phyloP scores from a whole-genome alignment of 2,113 vertebrate genomes.

The Neomonachus schauinslandi region DNA sequence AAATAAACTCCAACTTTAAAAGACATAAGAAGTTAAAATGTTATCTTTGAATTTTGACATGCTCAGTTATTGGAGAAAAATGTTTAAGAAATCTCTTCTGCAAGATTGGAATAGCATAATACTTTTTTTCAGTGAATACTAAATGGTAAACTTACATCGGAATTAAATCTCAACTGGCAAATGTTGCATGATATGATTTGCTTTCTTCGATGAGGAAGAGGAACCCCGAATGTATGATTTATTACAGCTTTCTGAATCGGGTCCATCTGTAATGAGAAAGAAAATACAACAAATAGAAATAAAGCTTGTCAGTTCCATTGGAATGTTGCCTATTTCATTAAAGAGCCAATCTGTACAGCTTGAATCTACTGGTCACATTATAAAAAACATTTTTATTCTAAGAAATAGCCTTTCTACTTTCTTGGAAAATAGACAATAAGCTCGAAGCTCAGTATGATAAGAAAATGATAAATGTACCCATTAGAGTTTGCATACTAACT shows the following conservation, averaged over 20 bases:
- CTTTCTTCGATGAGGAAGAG: conserved; percentile 93
- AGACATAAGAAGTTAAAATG: conserved; percentile 30
- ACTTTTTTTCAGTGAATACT: conserved; percentile 78
- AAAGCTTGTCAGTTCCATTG: conserved; percentile 85
- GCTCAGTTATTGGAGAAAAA: conserved; percentile 32
- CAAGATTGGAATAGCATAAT: conserved; percentile 66
- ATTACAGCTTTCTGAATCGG: conserved; percentile 98
- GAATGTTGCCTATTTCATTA: conserved; percentile 64
- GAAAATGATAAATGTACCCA: conserved; percentile 59
- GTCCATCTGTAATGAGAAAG: conserved; percentile 94
- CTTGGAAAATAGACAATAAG: conserved; percentile 52
- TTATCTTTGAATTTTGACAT: conserved; percentile 28
- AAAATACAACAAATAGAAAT: conserved; percentile 85
- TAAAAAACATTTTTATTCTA: conserved; percentile 71
- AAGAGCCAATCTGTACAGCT: conserved; percentile 55
- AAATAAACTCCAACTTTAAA: conserved; percentile 7
- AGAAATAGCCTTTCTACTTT: conserved; percentile 59
- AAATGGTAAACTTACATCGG: conserved; percentile 94
- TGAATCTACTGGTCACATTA: conserved; percentile 35
- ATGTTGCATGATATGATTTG: conserved; percentile 96
- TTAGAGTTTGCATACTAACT: conserved; percentile 13
- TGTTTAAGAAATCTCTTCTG: conserved; percentile 40
- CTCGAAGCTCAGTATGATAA: conserved; percentile 41
- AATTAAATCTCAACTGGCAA: conserved; percentile 99
- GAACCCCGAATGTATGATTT: conserved; percentile 96